A percentile compares a stretch with the other conserved stretches of the same genome.
Evolutionary conservation across 1,140 invertebrate genomes (phyloP).

Genomic region (Neomicropteryx cornuta): DNA sequence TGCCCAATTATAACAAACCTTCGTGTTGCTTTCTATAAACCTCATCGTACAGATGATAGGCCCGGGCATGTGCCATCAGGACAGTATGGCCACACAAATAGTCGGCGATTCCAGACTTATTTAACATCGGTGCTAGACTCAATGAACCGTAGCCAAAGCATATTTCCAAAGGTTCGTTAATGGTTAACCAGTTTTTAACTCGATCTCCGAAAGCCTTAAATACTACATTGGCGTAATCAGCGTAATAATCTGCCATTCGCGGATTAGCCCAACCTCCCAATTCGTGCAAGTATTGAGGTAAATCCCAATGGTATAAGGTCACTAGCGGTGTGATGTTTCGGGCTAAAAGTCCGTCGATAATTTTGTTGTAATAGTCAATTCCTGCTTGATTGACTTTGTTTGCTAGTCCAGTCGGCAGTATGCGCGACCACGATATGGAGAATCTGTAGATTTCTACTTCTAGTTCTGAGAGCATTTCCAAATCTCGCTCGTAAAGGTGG

Average conservation of each 20-base stretch:
- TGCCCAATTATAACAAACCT: conserved; percentile 15
- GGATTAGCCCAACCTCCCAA: conserved; percentile 25
- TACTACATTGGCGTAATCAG: conserved; percentile 25
- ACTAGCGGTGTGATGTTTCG: conserved; percentile 37
- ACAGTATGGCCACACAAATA: conserved; percentile 42
- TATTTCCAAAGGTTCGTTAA: conserved; percentile 19
- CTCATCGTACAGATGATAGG: conserved; percentile 31
- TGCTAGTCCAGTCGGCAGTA: conserved; percentile 37
- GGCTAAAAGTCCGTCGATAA: conserved; percentile 39
- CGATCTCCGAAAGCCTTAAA: conserved; percentile 30
- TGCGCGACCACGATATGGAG: conserved; percentile 41
- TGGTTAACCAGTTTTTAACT: conserved; percentile 30
- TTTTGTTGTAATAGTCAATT: conserved; percentile 44
- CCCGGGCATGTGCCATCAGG: conserved; percentile 42
- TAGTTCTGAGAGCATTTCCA: conserved; percentile 25
- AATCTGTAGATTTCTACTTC: conserved; percentile 36
- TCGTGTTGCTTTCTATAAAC: conserved; percentile 24
- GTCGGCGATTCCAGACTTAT: conserved; percentile 23
- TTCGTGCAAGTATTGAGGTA: conserved; percentile 25
- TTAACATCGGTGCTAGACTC: conserved; percentile 13
- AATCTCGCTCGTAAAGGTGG: conserved; percentile 27
- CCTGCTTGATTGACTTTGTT: conserved; percentile 33
- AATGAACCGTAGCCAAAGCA: conserved; percentile 18
- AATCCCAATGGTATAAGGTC: conserved; percentile 25
- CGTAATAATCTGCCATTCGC: conserved; percentile 29